Conservation (phyloP, 2,888 invertebrate species). For the Tenthredo notha region DNA sequence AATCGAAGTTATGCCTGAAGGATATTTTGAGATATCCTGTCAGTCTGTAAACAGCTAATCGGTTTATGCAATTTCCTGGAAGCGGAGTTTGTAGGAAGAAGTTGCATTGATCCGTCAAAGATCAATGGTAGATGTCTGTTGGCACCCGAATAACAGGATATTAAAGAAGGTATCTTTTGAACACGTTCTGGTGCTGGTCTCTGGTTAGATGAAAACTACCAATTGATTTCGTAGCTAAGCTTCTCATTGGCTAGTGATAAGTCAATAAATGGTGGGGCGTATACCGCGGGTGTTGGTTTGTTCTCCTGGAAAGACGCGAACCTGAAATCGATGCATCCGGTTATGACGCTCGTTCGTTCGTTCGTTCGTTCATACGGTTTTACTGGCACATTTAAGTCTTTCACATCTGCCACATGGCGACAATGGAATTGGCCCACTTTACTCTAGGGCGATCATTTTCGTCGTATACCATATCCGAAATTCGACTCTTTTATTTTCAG, state of each 20-base stretch:
- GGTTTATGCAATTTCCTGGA: not conserved
- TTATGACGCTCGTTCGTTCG: not conserved
- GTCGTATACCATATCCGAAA: not conserved
- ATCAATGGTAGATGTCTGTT: conserved; percentile 43
- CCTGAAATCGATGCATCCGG: conserved; percentile 35
- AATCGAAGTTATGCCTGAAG: not conserved
- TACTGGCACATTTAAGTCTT: not conserved
- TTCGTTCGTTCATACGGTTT: not conserved
- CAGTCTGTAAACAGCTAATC: not conserved
- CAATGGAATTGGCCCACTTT: conserved; percentile 37
- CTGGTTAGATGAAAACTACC: conserved; percentile 45
- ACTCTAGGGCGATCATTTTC: conserved; percentile 8
- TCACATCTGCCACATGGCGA: conserved; percentile 17
- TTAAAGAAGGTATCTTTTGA: conserved; percentile 43
- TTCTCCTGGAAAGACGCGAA: conserved; percentile 27
- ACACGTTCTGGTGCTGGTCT: not conserved
- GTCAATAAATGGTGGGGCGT: conserved; percentile 42
- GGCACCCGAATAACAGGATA: conserved; percentile 27
- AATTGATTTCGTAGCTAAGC: conserved; percentile 33
- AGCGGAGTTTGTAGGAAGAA: not conserved
- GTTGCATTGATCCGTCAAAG: conserved; percentile 43
- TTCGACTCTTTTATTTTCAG: not conserved
- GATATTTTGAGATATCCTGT: not conserved
- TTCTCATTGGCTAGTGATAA: conserved; percentile 47
- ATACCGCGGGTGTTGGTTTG: not conserved